Evolutionary conservation across 1,140 invertebrate species (phyloP), one percentile per base, ranked within the genome.

Genomic region (Battus philenor): DNA sequence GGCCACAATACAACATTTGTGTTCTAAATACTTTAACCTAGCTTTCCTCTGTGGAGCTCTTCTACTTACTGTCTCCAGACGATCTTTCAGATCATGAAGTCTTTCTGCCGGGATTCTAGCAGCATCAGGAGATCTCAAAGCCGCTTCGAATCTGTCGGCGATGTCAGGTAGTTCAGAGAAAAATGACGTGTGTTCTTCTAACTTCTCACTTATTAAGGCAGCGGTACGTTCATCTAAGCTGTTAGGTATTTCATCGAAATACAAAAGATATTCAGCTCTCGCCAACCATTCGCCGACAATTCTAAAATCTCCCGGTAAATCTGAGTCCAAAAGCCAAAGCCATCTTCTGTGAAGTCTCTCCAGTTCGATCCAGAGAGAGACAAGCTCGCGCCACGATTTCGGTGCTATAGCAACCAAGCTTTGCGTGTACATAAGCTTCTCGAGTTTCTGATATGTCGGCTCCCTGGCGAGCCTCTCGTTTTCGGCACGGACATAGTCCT

Each of bases 1-100:
- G 30, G 95, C 95, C 53, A 98, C 92, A 49, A 97, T 89, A 82
- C 95, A 97, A 83, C 94, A 96, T 87, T 96, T 96, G 74, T 97
- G 95, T 86, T 97, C 95, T 34, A 97, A 87, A 87, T 94, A 97
- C 74, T 96, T 96, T 56, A 97, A 88, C 69, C 90, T 90, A 7
- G 95, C 91, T 69, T 93, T 90, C 53, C 94, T 89, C 60, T 93
- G 92, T 7, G 91, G 90, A 6, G 94, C 93, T 58, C 89, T 89
- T 38, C 88, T 88, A 56, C 90, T 91, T 22, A 96, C 87, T 8
- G 89, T 89, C 24, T 92, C 89, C 12, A 98, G 86, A 63, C 96
- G 89, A 12, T 88, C 85, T 48, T 90, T 90, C 89, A 98, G 92
- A 68, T 93, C 91, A 47, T 93, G 90, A 31, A 98, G 68, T 71